phyloP scores from a whole-genome alignment of 2,888 invertebrate genomes.

The Theristus sp. region DNA sequence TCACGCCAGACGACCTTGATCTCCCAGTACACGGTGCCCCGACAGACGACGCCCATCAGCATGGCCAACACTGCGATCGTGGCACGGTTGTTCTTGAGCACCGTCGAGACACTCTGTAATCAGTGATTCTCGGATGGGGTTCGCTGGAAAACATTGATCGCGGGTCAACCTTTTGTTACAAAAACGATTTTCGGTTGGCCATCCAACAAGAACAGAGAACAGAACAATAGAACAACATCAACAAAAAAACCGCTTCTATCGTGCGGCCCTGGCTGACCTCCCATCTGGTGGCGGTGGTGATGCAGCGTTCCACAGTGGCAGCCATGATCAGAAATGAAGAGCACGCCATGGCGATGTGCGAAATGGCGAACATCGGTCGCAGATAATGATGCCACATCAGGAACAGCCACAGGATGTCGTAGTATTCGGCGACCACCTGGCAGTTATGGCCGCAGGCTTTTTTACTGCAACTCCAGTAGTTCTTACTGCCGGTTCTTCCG shows the following conservation, averaged over 20 bases:
- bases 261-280: no score
- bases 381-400: not conserved
- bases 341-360: not conserved
- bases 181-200: no score
- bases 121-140: not conserved
- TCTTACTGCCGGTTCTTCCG: no score
- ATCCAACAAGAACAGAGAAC: no score
- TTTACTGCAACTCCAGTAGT: no score
- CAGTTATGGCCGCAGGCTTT: no score
- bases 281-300: not conserved
- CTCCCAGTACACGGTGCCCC: slow-evolving; percentile 2
- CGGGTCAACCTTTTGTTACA: no score
- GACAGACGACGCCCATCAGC: not conserved
- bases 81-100: not conserved
- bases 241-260: no score
- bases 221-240: no score
- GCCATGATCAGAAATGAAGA: not conserved
- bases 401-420: not conserved
- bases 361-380: not conserved
- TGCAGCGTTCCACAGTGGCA: not conserved
- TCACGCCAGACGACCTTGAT: not conserved
- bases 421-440: not conserved
- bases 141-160: no score
- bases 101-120: not conserved
- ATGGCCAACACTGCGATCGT: not conserved